Evolutionary conservation across 2,797 vertebrate species (phyloP), one percentile per base, ranked within the genome.

Genomic region (Clarias pachynema): DNA sequence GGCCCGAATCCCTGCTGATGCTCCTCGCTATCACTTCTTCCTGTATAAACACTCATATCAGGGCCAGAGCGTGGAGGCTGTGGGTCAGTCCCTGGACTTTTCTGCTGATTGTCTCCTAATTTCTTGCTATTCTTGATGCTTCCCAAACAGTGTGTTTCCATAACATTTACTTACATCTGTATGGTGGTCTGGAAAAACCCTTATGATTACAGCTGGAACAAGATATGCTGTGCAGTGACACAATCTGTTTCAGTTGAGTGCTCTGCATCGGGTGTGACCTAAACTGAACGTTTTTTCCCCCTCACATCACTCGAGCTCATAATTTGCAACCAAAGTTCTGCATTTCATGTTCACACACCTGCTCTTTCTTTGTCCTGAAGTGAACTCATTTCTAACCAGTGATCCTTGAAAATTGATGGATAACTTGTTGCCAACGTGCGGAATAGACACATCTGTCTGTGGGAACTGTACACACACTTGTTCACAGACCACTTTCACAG

Each of bases 21-120:
- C 97, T 0, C 97, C 98, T 66, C 96, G 98, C 91, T 99, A 99
- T 89, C 98, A 99, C 93, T 98, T 99, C 91, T 99, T 99, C 90
- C 89, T 98, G 80, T 99, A 98, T 91, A 98, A 97, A 92, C 98
- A 99, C 85, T 96, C 96, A 4, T 96, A 99, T 0, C 97, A 99
- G 92, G 98, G 97, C 22, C 97, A 97, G 92, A 91, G 92, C 85
- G 94, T 98, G 82, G 98, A 99, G 91, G 97, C 97, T 34, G 94
- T 99, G 4, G 97, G 98, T 99, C 91, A 96, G 98, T 93, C 78
- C 15, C 29, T 15, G 15, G 5, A 4, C 57, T n/a, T 37, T 53
- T 66, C 57, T 59, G 9, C 4, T 34, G 26, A 77, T 59, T 59
- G 57, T 22, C n/a, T 16, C 26, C 15, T 53, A 74, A 15, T 70